A percentile compares a stretch with the other conserved stretches of the same genome.
Conservation (phyloP, 23 tunicate species). For the Ciona savignyi region DNA sequence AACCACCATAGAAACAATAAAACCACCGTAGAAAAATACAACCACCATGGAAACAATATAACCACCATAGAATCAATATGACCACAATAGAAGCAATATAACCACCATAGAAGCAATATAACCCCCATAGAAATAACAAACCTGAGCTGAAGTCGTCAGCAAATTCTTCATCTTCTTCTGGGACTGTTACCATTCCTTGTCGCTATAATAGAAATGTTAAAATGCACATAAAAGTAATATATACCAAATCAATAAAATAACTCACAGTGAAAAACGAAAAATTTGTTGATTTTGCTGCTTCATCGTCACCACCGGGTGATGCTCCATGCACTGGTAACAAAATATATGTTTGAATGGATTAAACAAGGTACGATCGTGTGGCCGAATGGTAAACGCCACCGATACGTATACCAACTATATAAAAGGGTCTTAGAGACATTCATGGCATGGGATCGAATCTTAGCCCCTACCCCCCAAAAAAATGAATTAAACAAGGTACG, state of each 20-base stretch:
- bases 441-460: too few species aligned
- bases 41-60: background rate
- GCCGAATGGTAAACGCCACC: too few species aligned
- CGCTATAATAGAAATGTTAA: constrained; percentile 8
- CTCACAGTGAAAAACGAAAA: background rate
- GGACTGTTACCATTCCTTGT: constrained; percentile 68
- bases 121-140: too few species aligned
- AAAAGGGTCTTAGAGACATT: too few species aligned
- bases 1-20: background rate
- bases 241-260: background rate
- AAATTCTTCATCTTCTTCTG: constrained; percentile 76
- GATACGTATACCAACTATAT: too few species aligned
- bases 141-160: constrained; percentile 53
- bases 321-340: background rate
- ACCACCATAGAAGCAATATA: too few species aligned
- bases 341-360: too few species aligned
- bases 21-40: too few species aligned
- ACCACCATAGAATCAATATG: background rate
- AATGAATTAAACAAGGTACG: too few species aligned
- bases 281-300: background rate
- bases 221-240: background rate
- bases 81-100: too few species aligned
- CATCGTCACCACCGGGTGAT: background rate
- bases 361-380: too few species aligned
- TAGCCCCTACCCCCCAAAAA: too few species aligned